A percentile compares a stretch with the other conserved stretches of the same genome.
phyloP scores from a whole-genome alignment of 2,113 vertebrate genomes.

The Brachyhypopomus gauderio region DNA sequence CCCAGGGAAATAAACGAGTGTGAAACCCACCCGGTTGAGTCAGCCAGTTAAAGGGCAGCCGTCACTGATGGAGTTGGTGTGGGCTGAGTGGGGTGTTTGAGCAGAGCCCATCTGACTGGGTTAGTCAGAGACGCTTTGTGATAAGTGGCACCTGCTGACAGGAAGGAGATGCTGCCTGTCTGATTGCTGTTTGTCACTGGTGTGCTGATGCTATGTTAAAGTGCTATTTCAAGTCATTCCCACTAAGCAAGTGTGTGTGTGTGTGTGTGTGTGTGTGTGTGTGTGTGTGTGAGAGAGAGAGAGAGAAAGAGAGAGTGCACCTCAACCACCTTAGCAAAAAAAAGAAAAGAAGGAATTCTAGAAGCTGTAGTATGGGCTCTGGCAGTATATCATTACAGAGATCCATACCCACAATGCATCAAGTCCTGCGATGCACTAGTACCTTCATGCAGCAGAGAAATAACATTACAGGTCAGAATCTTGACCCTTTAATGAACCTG shows the following conservation, averaged over 20 bases:
- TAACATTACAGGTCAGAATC: no score
- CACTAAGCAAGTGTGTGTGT: not conserved
- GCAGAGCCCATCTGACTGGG: slow-evolving; percentile 55
- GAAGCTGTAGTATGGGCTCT: no score
- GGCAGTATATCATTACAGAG: no score
- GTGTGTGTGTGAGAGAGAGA: slow-evolving; percentile 33
- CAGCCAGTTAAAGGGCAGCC: not conserved
- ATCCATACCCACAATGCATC: no score
- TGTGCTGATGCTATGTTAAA: slow-evolving; percentile 14
- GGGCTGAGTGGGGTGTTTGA: slow-evolving; percentile 57
- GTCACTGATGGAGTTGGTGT: not conserved
- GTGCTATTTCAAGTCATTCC: slow-evolving; percentile 64
- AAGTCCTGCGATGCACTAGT: no score
- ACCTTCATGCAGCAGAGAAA: no score
- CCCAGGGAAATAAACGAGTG: not conserved
- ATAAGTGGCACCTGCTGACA: slow-evolving; percentile 57
- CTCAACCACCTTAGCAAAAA: no score
- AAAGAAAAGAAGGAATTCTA: no score
- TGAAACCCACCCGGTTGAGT: not conserved
- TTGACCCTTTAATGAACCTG: no score
- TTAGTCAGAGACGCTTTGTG: slow-evolving; percentile 40
- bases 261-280: slow-evolving; percentile 3
- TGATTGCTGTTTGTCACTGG: slow-evolving; percentile 28
- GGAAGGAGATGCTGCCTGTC: slow-evolving; percentile 48
- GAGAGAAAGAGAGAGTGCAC: no score